A percentile compares a stretch with the other conserved stretches of the same genome.
Conservation (phyloP, 2,113 vertebrate genomes). For the Oreamnos americanus region DNA sequence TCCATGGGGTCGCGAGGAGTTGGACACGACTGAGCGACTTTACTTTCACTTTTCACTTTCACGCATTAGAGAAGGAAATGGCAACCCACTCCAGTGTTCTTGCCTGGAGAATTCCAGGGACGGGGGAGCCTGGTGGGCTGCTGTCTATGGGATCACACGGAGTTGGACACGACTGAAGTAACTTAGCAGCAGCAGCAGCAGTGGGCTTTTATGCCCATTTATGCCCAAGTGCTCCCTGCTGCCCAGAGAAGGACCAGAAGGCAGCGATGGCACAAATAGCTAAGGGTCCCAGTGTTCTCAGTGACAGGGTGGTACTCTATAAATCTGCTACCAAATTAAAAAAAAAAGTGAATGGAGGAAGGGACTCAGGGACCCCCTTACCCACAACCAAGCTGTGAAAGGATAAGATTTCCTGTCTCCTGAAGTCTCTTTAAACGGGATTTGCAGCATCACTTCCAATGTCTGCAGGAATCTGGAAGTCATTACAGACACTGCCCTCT, state of each 20-base stretch:
- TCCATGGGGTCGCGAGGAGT: too few relatives aligned
- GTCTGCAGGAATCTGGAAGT: background rate
- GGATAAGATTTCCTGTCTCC: background rate
- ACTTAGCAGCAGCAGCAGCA: too few relatives aligned
- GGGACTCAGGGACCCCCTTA: background rate
- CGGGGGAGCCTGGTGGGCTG: too few relatives aligned
- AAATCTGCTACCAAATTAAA: background rate
- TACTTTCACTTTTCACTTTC: too few relatives aligned
- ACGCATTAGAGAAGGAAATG: too few relatives aligned
- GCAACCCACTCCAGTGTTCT: too few relatives aligned
- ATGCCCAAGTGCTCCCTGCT: background rate
- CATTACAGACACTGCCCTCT: background rate
- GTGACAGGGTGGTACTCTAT: background rate
- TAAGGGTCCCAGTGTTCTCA: background rate
- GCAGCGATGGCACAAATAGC: too few relatives aligned
- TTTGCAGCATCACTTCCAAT: background rate
- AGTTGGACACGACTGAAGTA: too few relatives aligned
- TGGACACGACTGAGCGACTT: too few relatives aligned
- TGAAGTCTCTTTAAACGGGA: background rate
- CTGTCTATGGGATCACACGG: too few relatives aligned
- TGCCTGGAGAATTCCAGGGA: too few relatives aligned
- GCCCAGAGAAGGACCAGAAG: background rate
- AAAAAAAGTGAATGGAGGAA: background rate
- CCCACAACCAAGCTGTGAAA: background rate
- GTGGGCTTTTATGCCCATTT: background rate